Evolutionary conservation across 2,888 invertebrate genomes (phyloP).

Genomic region (Loripinus fragilis): DNA sequence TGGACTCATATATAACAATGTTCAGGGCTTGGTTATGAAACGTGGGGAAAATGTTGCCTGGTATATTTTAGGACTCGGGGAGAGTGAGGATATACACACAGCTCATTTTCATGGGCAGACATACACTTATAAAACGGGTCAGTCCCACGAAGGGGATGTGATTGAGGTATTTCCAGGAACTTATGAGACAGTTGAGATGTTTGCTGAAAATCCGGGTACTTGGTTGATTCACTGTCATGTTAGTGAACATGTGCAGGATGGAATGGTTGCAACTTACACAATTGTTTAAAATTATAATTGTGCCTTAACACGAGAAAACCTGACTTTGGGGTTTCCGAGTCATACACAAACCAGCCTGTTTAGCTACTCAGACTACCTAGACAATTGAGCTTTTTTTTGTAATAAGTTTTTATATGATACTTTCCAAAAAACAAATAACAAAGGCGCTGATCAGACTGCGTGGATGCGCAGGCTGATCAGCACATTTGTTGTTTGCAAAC

Average conservation of each 20-base stretch:
- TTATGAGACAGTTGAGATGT: conserved; percentile 68
- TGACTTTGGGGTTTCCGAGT: too few species aligned
- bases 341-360: too few species aligned
- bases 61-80: conserved; percentile 64
- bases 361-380: too few species aligned
- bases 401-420: too few species aligned
- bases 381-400: too few species aligned
- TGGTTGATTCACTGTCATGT: conserved; percentile 73
- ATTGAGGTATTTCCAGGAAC: conserved; percentile 73
- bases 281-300: conserved; percentile 21
- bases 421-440: too few species aligned
- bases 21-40: conserved; percentile 45
- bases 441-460: too few species aligned
- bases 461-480: too few species aligned
- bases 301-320: too few species aligned
- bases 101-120: conserved; percentile 71
- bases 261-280: conserved; percentile 68
- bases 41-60: conserved; percentile 55
- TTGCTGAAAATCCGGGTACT: conserved; percentile 67
- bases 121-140: conserved; percentile 38
- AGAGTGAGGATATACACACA: conserved; percentile 59
- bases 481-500: too few species aligned
- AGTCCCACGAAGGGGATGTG: conserved; percentile 63
- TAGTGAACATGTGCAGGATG: conserved; percentile 58
- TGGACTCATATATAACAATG: conserved; percentile 60